Evolutionary conservation across 2,888 invertebrate genomes (phyloP), one percentile per base, ranked within the genome.

Genomic region (Corbicula japonica): DNA sequence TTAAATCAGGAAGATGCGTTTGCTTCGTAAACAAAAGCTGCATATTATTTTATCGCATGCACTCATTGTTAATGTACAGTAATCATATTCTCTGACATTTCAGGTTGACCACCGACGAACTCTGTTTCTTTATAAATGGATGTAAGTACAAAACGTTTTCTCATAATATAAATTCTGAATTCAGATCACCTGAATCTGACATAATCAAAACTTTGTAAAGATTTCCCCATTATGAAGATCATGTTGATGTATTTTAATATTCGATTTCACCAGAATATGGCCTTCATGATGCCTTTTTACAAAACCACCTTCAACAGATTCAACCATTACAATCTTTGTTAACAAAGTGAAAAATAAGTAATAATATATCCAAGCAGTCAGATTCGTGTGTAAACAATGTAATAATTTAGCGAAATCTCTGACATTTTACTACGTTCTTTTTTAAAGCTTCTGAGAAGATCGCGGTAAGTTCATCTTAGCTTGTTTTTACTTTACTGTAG

Each of bases 21-120:
- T n/a, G n/a, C n/a, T n/a, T n/a, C 21, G 63, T 63, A 63, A 61
- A 46, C 46, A 21, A 15, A 21, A 21, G 18, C 46, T 8, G 60
- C 26, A 60, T 10, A 26, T 18, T n/a, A 26, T 38, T 38, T 38
- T 15, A 38, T 38, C 15, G 10, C 38, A 12, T 38, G 15, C 38
- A n/a, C n/a, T n/a, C n/a, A n/a, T n/a, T n/a, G n/a, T n/a, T n/a
- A n/a, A n/a, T n/a, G n/a, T n/a, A n/a, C n/a, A n/a, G n/a, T 15
- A 38, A 38, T 38, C 8, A 12, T 38, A 5, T 5, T 48, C n/a
- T 23, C 18, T 23, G 10, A 26, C 26, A 26, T 30, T 54, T 8
- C 54, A 54, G 54, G 15, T 15, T 54, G 30, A 54, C 28, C n/a
- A 32, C 15, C 1, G 54, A 54, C 30, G 54, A 54, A n/a, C 54